A percentile compares a stretch with the other conserved stretches of the same genome.
Evolutionary conservation across 2,113 vertebrate species (phyloP).

Genomic region (Notothenia coriiceps): DNA sequence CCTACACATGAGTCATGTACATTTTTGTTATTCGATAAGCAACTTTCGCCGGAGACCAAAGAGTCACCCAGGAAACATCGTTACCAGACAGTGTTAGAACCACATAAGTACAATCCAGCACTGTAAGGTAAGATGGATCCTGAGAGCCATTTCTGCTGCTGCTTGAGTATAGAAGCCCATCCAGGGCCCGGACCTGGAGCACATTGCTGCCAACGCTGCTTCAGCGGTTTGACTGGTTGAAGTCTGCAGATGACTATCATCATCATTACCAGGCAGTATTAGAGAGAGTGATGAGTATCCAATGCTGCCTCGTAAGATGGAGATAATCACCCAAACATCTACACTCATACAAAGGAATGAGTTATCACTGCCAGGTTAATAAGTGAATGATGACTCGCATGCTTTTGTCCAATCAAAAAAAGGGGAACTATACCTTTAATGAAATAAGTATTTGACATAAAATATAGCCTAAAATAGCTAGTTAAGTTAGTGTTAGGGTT

Average conservation of each 20-base stretch:
- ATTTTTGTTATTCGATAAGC: not conserved
- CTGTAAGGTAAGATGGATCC: conserved; percentile 99
- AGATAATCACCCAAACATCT: conserved; percentile 83
- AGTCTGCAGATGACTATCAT: conserved; percentile 87
- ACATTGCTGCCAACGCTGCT: conserved; percentile 6
- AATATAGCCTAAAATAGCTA: not conserved
- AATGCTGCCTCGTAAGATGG: conserved; percentile 99
- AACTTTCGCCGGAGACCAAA: conserved; percentile 17
- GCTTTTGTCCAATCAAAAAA: conserved; percentile 14
- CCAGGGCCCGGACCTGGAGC: conserved; percentile 7
- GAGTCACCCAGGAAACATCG: conserved; percentile 97
- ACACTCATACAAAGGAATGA: not conserved
- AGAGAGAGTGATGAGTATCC: conserved; percentile 93
- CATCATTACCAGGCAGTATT: conserved; percentile 99
- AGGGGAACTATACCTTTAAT: conserved; percentile 12
- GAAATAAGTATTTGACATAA: not conserved
- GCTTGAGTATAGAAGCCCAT: conserved; percentile 16
- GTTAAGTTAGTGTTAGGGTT: not conserved
- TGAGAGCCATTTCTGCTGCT: conserved; percentile 83
- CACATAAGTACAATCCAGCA: conserved; percentile 93
- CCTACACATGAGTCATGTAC: conserved; percentile 1
- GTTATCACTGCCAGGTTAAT: not conserved
- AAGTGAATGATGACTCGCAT: conserved; percentile 15
- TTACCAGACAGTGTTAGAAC: conserved; percentile 99
- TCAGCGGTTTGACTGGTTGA: conserved; percentile 29